Evolutionary conservation across 2,113 vertebrate genomes (phyloP).

Genomic region (Dendropsophus ebraccatus): DNA sequence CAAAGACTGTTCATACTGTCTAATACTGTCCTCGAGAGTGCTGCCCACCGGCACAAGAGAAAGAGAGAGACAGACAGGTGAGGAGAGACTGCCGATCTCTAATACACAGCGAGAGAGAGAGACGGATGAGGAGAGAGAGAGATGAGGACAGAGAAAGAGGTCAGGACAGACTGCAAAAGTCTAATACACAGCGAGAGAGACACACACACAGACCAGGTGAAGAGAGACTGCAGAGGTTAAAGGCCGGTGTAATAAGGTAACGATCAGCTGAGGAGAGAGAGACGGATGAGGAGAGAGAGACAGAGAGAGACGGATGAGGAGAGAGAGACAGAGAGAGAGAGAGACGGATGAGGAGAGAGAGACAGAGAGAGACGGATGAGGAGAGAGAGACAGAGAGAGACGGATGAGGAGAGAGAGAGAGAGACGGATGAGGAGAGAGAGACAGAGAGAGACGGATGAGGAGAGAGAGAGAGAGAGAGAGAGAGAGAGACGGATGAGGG

Average conservation of each 20-base stretch:
- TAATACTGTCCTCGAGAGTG: conserved; percentile 90
- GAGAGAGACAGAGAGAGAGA: not conserved
- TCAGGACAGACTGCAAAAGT: conserved; percentile 21
- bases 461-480: not conserved
- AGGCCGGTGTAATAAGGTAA: not conserved
- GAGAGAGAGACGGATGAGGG: too few relatives aligned
- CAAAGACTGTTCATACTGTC: conserved; percentile 92
- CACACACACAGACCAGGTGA: too few relatives aligned
- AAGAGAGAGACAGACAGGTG: conserved; percentile 42
- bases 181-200: not conserved
- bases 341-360: not conserved
- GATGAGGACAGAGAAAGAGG: not conserved
- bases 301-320: not conserved
- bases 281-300: not conserved
- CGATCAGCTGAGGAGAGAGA: not conserved
- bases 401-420: too few relatives aligned
- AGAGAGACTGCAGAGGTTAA: not conserved
- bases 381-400: not conserved
- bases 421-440: too few relatives aligned
- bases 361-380: not conserved
- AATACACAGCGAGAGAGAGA: not conserved
- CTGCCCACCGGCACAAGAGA: conserved; percentile 73
- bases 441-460: not conserved
- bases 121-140: conserved; percentile 17
- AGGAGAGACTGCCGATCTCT: conserved; percentile 52